Base-by-base conservation (phyloP, 1,140 invertebrate genomes). In the Aricia agestis region DNA sequence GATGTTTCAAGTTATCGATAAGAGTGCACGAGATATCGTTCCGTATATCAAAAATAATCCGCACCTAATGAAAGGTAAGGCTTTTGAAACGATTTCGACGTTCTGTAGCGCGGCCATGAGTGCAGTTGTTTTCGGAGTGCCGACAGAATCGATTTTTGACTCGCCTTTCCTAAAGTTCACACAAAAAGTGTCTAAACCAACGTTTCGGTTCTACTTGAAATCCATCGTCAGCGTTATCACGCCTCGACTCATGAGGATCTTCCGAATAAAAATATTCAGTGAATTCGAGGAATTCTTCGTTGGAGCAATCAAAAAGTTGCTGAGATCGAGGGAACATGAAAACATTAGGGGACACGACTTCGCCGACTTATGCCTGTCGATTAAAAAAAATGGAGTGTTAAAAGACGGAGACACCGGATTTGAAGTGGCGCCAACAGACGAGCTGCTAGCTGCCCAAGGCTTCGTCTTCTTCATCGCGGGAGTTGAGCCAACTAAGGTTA, bases 401-500 rank as follows among this genome's bases (percentile, higher is more conserved):
- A 72, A 68, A 32, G 81, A 84, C 66, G 2, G 25, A 1, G 52
- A 70, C 7, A 79, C 75, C 7, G 75, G 76, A 1, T 78, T 77
- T 13, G 69, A 81, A 57, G 2, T 84, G 10, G 76, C 75, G 57
- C 77, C 87, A 15, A 85, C 85, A 1, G 82, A 85, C 31, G 82
- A 92, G 19, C 81, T 92, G 42, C 84, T 94, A n/a, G 81, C 91
- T 10, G 91, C 89, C 10, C 91, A 93, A 78, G 85, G 86, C 31
- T 79, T 93, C 11, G 74, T 93, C 42, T 94, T 94, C 76, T 91
- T 93, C 69, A 68, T 93, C 45, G 93, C 92, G 58, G 93, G 93
- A 0, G 92, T 92, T 72, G 93, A 93, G 36, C 93, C 92, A 11
- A 73, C 82, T 0, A 81, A 89, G 1, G 82, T 70, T 32, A 69